Conservation (phyloP, 2,888 invertebrate genomes). For the Drosophila hamatofila region DNA sequence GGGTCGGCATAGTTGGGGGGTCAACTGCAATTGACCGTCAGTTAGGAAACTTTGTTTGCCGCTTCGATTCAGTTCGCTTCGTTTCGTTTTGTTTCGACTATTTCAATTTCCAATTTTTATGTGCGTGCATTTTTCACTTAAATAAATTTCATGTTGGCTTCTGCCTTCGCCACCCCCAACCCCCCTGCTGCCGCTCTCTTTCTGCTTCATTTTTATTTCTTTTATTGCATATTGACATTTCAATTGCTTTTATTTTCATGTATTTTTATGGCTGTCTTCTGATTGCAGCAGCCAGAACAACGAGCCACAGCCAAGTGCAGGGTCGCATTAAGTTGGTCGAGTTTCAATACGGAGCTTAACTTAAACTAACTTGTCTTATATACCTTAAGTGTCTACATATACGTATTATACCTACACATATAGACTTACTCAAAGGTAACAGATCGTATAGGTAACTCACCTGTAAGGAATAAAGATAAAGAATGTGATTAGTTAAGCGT, state of each 20-base stretch:
- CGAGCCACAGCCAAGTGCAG: slow-evolving; percentile 7
- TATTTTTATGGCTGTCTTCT: slow-evolving; percentile 36
- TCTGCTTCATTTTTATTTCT: slow-evolving; percentile 8
- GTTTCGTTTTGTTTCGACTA: slow-evolving; percentile 28
- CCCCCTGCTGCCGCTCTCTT: not conserved
- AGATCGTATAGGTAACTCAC: slow-evolving; percentile 46
- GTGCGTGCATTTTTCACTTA: slow-evolving; percentile 53
- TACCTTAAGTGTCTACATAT: not conserved
- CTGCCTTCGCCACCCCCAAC: not conserved
- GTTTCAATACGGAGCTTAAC: slow-evolving; percentile 16
- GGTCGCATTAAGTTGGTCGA: slow-evolving; percentile 30
- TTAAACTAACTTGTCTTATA: slow-evolving; percentile 1
- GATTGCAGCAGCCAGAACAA: slow-evolving; percentile 12
- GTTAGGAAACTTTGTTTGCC: slow-evolving; percentile 29
- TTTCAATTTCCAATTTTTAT: slow-evolving; percentile 46
- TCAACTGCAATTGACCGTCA: slow-evolving; percentile 39
- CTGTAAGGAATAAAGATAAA: slow-evolving; percentile 53
- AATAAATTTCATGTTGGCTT: slow-evolving; percentile 31
- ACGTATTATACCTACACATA: not conserved
- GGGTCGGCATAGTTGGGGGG: not conserved
- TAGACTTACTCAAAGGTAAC: slow-evolving; percentile 19
- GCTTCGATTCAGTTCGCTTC: slow-evolving; percentile 16
- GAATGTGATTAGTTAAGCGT: slow-evolving; percentile 8
- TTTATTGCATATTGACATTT: slow-evolving; percentile 65
- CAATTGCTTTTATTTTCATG: slow-evolving; percentile 58